Evolutionary conservation across 2,797 vertebrate species (phyloP).

Genomic region (Crocidura indochinensis): DNA sequence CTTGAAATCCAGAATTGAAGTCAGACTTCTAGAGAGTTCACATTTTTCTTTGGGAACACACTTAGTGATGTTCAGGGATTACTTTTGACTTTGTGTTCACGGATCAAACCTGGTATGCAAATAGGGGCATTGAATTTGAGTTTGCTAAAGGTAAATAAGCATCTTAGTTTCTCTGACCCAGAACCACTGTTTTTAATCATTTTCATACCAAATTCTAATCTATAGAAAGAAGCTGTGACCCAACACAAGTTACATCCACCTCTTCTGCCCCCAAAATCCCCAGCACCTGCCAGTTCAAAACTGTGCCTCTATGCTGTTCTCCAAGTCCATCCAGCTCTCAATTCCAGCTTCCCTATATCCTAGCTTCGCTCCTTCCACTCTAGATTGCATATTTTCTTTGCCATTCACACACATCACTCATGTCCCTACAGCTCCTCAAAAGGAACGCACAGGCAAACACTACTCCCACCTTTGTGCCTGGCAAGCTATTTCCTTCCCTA

Average conservation of each 20-base stretch:
- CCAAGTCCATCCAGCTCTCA: neutral
- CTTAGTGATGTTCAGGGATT: too few species aligned
- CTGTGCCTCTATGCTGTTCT: neutral
- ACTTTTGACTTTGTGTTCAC: too few species aligned
- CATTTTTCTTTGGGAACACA: too few species aligned
- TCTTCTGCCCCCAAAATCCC: neutral
- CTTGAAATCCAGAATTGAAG: neutral
- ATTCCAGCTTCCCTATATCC: neutral
- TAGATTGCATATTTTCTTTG: neutral
- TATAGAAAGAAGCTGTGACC: neutral
- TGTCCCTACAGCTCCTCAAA: neutral
- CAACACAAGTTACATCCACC: neutral
- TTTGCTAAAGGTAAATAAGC: neutral
- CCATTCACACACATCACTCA: neutral
- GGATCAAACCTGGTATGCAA: too few species aligned
- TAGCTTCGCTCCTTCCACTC: constrained; percentile 24
- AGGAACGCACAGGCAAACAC: neutral
- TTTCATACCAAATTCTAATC: neutral
- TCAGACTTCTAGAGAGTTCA: too few species aligned
- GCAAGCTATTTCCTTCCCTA: constrained; percentile 7
- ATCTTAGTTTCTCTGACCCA: neutral
- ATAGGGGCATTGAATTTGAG: too few species aligned
- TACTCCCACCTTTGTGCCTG: neutral
- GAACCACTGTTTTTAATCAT: neutral
- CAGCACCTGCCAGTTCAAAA: neutral